Conservation (phyloP, 2,113 vertebrate species). For the Carlito syrichta region DNA sequence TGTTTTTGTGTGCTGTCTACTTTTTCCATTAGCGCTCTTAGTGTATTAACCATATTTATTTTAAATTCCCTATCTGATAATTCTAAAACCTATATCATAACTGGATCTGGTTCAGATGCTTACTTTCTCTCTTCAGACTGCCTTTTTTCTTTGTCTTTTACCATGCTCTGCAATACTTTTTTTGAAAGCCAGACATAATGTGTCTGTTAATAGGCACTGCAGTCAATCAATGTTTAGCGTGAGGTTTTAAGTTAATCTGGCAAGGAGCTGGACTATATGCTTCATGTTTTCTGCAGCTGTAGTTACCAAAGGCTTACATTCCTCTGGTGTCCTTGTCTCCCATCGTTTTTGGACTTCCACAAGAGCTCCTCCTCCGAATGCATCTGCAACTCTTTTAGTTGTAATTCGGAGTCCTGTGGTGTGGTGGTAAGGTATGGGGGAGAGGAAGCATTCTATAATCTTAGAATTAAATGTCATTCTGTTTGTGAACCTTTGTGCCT, state of each 20-base stretch:
- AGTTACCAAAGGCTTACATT: neutral
- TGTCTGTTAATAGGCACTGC: neutral
- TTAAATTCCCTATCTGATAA: neutral
- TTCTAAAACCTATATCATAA: neutral
- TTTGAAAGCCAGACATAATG: neutral
- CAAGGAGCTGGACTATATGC: neutral
- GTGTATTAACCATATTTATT: neutral
- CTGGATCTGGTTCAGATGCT: neutral
- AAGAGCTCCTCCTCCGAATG: neutral
- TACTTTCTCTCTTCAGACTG: neutral
- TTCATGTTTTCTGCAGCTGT: neutral
- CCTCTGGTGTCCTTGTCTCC: neutral
- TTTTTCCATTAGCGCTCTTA: neutral
- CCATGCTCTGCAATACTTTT: neutral
- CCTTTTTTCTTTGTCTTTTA: neutral
- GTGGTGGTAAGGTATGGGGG: neutral
- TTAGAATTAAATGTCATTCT: neutral
- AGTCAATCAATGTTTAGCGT: neutral
- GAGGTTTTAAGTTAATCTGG: neutral
- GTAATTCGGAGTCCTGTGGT: neutral
- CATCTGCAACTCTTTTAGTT: neutral
- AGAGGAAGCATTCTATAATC: neutral
- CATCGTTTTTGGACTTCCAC: neutral
- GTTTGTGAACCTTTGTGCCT: neutral
- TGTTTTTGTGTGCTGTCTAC: neutral